Base-by-base conservation (phyloP, 2,888 invertebrate genomes). In the Hirtodrosophila histrioides region DNA sequence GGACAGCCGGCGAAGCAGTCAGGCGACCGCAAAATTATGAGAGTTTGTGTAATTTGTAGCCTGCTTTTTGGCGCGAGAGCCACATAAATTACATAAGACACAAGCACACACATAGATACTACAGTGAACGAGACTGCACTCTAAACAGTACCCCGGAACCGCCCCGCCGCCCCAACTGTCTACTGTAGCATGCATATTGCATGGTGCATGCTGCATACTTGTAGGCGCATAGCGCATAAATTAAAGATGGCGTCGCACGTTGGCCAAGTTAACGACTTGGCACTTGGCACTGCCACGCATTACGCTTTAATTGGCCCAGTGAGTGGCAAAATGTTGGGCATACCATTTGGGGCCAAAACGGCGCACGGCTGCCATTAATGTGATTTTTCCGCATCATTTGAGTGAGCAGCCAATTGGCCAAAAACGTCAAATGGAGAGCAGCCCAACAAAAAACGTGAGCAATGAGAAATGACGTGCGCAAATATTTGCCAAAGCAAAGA, bases 371-470 rank as follows among this genome's bases (percentile, higher is more conserved):
- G 80, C 68, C 73, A 77, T 77, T 84, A 84, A 86, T 84, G 84
- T 81, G 77, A 86, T 86, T 84, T 75, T 84, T 75, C 71, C 86
- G 77, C 77, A 69, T 73, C 75, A 84, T 86, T 86, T 86, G 69
- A 72, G 64, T 60, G 68, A 61, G 24, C 72, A 70, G 65, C 56
- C 69, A 55, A 69, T 74, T 63, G 67, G 49, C 69, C 44, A 54
- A 56, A 56, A 56, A 11, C 51, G 7, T 27, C 36, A 40, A 60
- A 46, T 56, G 39, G 36, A 43, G 41, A 58, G 9, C 23, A 37
- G 17, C 8, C 44, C 48, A 58, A 44, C 12, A 35, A 37, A 67
- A 65, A 71, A 17, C 70, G 62, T 69, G 50, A 50, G 69, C 74
- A 67, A 73, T 65, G 50, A 54, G 55, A 73, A 78, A 70, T 86